phyloP scores from a whole-genome alignment of 1,140 invertebrate species.

The Mizuhopecten yessoensis region DNA sequence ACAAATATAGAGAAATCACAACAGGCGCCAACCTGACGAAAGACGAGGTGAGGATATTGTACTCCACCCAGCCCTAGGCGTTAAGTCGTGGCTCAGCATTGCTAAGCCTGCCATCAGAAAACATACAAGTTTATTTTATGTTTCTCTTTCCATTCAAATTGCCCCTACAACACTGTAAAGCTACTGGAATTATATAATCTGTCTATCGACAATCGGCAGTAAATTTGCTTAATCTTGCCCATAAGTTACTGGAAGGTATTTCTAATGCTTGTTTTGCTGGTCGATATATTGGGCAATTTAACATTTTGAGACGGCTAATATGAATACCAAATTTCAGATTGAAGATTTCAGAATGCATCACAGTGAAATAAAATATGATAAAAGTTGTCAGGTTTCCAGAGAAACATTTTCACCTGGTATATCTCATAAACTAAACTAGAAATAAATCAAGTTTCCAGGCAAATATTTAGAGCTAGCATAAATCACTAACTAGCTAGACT shows the following conservation, averaged over 20 bases:
- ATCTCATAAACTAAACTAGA: too few species aligned
- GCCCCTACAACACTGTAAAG: background rate
- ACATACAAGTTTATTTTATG: constrained; percentile 35
- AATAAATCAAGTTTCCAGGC: too few species aligned
- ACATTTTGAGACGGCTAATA: background rate
- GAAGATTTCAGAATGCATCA: background rate
- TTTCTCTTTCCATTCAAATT: background rate
- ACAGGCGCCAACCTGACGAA: too few species aligned
- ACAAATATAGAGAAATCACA: too few species aligned
- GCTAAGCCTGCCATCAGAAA: constrained; percentile 15
- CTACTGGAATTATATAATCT: background rate
- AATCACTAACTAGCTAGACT: too few species aligned
- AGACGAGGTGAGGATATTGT: too few species aligned
- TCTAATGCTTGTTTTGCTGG: constrained; percentile 18
- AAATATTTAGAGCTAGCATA: too few species aligned
- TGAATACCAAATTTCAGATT: background rate
- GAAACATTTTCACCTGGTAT: too few species aligned
- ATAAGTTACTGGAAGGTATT: background rate
- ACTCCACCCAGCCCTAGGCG: background rate
- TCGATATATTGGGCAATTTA: background rate
- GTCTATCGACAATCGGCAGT: background rate
- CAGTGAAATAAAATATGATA: background rate
- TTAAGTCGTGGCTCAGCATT: background rate
- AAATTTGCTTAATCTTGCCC: background rate
- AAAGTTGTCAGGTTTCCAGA: constrained; percentile 16